A percentile compares a stretch with the other conserved stretches of the same genome.
Conservation (phyloP, 2,113 vertebrate species). For the Opisthocomus hoazin region DNA sequence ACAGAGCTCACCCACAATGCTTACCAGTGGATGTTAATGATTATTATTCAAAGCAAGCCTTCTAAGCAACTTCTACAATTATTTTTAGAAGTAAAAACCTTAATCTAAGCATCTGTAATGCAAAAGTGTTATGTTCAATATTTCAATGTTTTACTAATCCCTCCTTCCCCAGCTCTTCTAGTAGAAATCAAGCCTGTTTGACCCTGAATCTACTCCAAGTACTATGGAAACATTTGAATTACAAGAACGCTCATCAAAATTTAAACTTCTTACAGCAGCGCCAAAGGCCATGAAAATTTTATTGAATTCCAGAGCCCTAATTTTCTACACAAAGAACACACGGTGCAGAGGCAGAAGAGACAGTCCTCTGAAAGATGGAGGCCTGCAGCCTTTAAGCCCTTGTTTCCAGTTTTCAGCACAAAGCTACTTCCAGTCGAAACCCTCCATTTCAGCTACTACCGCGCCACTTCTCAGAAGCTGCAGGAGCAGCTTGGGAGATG, state of each 20-base stretch:
- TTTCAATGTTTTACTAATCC: background rate
- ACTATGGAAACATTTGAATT: slow-evolving; percentile 36
- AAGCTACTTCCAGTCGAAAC: slow-evolving; percentile 18
- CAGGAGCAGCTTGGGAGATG: background rate
- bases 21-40: background rate
- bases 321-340: background rate
- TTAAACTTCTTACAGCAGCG: slow-evolving; percentile 43
- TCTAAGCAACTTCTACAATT: background rate
- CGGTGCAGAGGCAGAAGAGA: background rate
- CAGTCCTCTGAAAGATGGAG: background rate
- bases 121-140: background rate
- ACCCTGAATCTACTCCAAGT: background rate
- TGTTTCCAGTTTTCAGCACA: background rate
- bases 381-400: background rate
- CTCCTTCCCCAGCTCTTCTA: background rate
- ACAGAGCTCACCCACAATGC: background rate
- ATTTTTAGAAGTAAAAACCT: background rate
- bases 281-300: slow-evolving; percentile 55
- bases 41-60: background rate
- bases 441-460: background rate
- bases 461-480: background rate
- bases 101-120: background rate
- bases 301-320: slow-evolving; percentile 19
- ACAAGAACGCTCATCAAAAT: slow-evolving; percentile 53
- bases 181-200: background rate